A percentile compares a stretch with the other conserved stretches of the same genome.
phyloP scores from a whole-genome alignment of 2,888 invertebrate species.

The Ennomos quercinarius region DNA sequence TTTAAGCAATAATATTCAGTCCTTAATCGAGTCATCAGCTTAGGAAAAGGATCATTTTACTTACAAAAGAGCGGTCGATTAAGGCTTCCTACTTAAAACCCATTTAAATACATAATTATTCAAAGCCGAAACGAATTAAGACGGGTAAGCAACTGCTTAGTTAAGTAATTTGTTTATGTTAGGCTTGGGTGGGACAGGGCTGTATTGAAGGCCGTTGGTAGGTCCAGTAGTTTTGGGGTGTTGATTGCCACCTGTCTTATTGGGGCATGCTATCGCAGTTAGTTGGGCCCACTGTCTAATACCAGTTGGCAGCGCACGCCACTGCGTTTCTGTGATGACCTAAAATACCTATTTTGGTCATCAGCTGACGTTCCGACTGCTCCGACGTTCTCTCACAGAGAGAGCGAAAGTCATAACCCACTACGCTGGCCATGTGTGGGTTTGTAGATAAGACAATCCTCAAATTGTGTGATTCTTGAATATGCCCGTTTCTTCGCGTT shows the following conservation, averaged over 20 bases:
- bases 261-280: too few relatives aligned
- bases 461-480: too few relatives aligned
- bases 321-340: too few relatives aligned
- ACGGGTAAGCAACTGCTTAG: constrained; percentile 31
- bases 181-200: constrained; percentile 26
- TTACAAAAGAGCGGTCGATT: constrained; percentile 14
- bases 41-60: constrained; percentile 12
- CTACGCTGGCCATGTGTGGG: too few relatives aligned
- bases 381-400: too few relatives aligned
- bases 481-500: too few relatives aligned
- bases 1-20: background rate
- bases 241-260: background rate
- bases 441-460: too few relatives aligned
- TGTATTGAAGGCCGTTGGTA: constrained; percentile 13
- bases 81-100: constrained; percentile 17
- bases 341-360: too few relatives aligned
- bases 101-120: constrained; percentile 34
- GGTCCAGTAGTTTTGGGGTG: background rate
- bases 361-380: too few relatives aligned
- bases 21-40: constrained; percentile 15
- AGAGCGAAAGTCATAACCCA: too few relatives aligned
- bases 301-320: too few relatives aligned
- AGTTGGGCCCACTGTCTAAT: too few relatives aligned
- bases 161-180: constrained; percentile 37
- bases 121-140: constrained; percentile 35